phyloP scores from a whole-genome alignment of 2,797 vertebrate species.

The Anableps anableps region DNA sequence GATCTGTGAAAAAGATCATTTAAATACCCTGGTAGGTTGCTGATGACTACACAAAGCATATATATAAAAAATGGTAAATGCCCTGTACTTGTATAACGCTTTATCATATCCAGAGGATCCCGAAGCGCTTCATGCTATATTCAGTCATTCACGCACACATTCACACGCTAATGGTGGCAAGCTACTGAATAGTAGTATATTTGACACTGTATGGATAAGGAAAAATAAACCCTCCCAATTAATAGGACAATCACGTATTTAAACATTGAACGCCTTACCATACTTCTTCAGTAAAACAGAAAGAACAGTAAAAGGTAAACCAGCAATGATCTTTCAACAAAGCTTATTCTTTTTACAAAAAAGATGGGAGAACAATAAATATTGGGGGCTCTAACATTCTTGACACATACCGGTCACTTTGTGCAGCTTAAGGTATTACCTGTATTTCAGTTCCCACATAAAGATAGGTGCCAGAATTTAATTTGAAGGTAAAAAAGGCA shows the following conservation, averaged over 20 bases:
- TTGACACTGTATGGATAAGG: neutral
- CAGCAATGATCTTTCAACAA: neutral
- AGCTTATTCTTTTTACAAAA: neutral
- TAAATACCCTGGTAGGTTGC: neutral
- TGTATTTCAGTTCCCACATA: slow-evolving; percentile 1
- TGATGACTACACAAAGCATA: neutral
- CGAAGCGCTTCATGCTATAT: too few species aligned
- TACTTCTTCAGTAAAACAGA: neutral
- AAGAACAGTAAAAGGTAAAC: neutral
- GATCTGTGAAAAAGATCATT: neutral
- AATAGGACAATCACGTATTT: neutral
- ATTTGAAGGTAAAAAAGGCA: neutral
- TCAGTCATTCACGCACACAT: too few species aligned
- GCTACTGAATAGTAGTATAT: too few species aligned
- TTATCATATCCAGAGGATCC: too few species aligned
- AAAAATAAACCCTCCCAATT: neutral
- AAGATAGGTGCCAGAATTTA: neutral
- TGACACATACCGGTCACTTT: neutral
- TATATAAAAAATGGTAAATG: too few species aligned
- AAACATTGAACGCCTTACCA: neutral
- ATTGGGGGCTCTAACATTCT: neutral
- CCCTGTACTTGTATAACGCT: too few species aligned
- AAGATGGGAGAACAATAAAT: slow-evolving; percentile 2
- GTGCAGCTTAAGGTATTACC: neutral
- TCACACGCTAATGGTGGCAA: too few species aligned